Evolutionary conservation across 2,888 invertebrate genomes (phyloP).

Genomic region (Campoplex nolae): DNA sequence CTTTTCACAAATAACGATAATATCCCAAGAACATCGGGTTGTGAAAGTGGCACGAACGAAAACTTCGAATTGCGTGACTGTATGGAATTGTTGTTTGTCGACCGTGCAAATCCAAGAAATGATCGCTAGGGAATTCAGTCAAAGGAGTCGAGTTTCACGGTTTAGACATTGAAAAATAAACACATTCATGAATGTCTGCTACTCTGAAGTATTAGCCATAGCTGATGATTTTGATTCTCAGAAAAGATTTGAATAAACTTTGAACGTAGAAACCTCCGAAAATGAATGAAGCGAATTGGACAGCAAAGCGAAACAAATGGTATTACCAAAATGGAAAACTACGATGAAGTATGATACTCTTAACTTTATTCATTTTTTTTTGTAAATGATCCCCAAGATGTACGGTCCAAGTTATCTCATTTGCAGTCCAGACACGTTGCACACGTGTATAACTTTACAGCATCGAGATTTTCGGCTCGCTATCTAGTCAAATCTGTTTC

Average conservation of each 20-base stretch:
- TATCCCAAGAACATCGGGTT: conserved; percentile 30
- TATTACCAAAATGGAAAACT: background rate
- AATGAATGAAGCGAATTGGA: background rate
- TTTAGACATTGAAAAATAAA: conserved; percentile 13
- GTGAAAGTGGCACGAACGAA: conserved; percentile 36
- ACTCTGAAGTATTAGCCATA: background rate
- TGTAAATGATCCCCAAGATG: background rate
- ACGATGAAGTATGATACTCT: background rate
- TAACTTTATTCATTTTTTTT: background rate
- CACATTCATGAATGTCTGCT: background rate
- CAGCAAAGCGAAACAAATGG: background rate
- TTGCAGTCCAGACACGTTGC: background rate
- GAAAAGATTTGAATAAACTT: background rate
- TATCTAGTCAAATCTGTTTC: background rate
- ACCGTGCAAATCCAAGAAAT: conserved; percentile 18
- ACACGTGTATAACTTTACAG: conserved; percentile 6
- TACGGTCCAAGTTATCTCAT: background rate
- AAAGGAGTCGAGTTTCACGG: conserved; percentile 20
- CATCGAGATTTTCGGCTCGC: conserved; percentile 1
- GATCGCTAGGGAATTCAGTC: conserved; percentile 4
- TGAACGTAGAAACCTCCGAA: background rate
- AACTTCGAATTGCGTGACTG: conserved; percentile 50
- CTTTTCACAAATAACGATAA: conserved; percentile 49
- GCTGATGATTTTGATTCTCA: background rate
- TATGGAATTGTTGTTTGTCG: conserved; percentile 39